Base-by-base conservation (phyloP, 1,140 invertebrate genomes). In the Caerostris darwini region DNA sequence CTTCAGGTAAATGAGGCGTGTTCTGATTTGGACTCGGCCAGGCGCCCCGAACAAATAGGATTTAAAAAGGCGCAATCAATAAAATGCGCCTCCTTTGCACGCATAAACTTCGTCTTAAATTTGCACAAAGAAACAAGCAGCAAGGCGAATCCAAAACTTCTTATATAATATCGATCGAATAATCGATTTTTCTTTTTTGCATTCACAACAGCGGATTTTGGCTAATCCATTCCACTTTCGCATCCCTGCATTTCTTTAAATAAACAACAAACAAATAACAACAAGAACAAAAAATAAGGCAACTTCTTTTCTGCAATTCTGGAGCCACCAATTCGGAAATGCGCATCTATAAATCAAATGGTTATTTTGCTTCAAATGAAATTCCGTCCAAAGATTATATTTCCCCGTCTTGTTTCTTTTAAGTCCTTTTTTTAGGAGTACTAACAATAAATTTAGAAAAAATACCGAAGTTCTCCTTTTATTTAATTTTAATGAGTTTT, bases 51-150 rank as follows among this genome's bases (percentile, higher is more conserved):
- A 83, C 56, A 57, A 83, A 83, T 57, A 57, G 17, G 54, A 7
- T 57, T 83, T 83, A 57, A 83, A 83, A 83, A 83, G 5, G 54
- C 56, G 17, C 56, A 83, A 83, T 83, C 82, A 58, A 83, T 83
- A 83, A 58, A 83, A n/a, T 5, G 5, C 14, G 53, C 5, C 57
- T 53, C 82, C 57, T 56, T 83, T 83, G 71, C 71, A 53, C 34
- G 53, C 12, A 19, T 19, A 71, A 69, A 71, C 67, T 71, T 71
- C 19, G 71, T 77, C 71, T 77, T 77, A 50, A 53, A 50, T 77
- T 77, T 53, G 34, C 34, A 12, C 34, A 12, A 77, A 10, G 10
- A 53, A 77, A 5, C 19, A 50, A 12, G 14, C 10, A 53, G 14
- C 34, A 53, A 7, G 34, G 50, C 34, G 6, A 67, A 8, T 3